Evolutionary conservation across 2,113 vertebrate genomes (phyloP).

Genomic region (Thomomys bottae): DNA sequence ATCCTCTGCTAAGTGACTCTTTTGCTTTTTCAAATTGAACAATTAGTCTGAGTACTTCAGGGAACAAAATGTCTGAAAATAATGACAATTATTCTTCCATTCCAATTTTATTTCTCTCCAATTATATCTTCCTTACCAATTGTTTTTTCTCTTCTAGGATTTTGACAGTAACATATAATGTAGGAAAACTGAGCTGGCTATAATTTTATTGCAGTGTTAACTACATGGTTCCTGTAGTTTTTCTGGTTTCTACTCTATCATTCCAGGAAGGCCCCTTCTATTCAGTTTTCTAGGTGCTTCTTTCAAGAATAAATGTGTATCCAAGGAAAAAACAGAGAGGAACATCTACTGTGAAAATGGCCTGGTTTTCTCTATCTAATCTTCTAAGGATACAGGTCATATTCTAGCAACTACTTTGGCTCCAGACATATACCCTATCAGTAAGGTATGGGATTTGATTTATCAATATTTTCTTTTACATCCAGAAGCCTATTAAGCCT

Average conservation of each 20-base stretch:
- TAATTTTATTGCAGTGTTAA: background rate
- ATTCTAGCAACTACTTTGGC: background rate
- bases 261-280: background rate
- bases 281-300: background rate
- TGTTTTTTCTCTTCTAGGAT: constrained; percentile 44
- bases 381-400: background rate
- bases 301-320: background rate
- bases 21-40: background rate
- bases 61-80: background rate
- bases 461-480: background rate
- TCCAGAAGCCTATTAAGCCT: background rate
- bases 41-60: background rate
- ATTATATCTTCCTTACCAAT: background rate
- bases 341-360: background rate
- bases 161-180: background rate
- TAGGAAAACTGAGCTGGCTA: background rate
- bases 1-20: background rate
- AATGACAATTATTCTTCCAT: background rate
- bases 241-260: background rate
- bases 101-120: background rate
- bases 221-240: background rate
- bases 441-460: background rate
- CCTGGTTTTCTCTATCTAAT: background rate
- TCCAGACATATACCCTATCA: constrained; percentile 40
- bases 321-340: background rate